Conservation (phyloP, 2,113 vertebrate species). For the Heteronetta atricapilla region DNA sequence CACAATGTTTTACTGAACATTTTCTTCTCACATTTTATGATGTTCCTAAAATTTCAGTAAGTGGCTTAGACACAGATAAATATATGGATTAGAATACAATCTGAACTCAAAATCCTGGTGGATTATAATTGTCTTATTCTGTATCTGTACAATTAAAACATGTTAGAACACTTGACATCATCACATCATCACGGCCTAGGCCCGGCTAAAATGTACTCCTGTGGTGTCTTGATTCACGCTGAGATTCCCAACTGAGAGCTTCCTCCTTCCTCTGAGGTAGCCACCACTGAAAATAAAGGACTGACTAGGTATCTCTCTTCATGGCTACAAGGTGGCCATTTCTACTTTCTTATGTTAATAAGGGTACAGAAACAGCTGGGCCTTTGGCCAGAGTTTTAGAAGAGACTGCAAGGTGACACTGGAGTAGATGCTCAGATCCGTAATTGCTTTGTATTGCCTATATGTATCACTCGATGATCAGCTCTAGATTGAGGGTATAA, state of each 20-base stretch:
- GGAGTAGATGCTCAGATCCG: neutral
- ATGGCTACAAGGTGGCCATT: neutral
- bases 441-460: neutral
- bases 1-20: neutral
- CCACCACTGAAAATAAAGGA: rapidly evolving
- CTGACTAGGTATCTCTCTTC: neutral
- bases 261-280: neutral
- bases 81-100: neutral
- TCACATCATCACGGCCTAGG: neutral
- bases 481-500: neutral
- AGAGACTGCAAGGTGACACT: neutral
- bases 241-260: neutral
- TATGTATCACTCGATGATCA: neutral
- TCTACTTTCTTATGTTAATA: neutral
- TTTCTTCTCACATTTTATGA: neutral
- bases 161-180: neutral
- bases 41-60: neutral
- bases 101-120: neutral
- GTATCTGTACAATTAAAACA: neutral
- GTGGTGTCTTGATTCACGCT: neutral
- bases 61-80: neutral
- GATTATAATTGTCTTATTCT: neutral
- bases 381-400: neutral
- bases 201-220: neutral
- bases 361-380: neutral